Conservation (phyloP, 2,113 vertebrate genomes). For the Phaetusa simplex region DNA sequence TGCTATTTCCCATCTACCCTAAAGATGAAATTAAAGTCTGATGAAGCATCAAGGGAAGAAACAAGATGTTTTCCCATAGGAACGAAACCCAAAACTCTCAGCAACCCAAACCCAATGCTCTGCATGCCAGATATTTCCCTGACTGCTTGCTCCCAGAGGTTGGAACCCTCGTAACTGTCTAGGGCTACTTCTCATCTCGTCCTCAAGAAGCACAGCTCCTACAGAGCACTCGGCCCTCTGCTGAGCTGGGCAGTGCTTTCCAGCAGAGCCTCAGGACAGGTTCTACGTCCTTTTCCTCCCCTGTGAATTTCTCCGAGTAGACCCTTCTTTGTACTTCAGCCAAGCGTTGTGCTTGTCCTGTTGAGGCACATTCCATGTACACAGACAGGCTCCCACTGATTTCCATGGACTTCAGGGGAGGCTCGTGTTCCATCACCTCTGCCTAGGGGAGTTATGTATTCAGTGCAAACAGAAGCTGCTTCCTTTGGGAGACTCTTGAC, state of each 20-base stretch:
- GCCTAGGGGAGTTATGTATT: not conserved
- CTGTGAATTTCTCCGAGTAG: rapidly evolving
- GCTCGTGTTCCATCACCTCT: not conserved
- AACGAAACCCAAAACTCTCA: not conserved
- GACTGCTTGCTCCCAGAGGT: not conserved
- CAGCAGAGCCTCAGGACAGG: not conserved
- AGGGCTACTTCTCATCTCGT: not conserved
- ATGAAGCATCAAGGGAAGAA: not conserved
- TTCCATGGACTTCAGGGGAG: not conserved
- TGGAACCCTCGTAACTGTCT: not conserved
- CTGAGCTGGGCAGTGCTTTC: not conserved
- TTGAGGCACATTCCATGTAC: not conserved
- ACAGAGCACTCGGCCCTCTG: not conserved
- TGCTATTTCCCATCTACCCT: not conserved
- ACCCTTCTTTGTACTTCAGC: not conserved
- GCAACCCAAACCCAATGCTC: not conserved
- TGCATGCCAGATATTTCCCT: not conserved
- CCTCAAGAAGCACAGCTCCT: not conserved
- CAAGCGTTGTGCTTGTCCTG: not conserved
- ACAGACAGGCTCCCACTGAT: not conserved
- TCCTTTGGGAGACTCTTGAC: conserved; percentile 17
- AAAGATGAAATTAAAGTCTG: not conserved
- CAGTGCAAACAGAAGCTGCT: not conserved
- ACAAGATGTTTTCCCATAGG: not conserved
- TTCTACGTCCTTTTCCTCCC: not conserved